Conservation (phyloP, 92 coral and sea anemone genomes). For the Parazoanthus swiftii region DNA sequence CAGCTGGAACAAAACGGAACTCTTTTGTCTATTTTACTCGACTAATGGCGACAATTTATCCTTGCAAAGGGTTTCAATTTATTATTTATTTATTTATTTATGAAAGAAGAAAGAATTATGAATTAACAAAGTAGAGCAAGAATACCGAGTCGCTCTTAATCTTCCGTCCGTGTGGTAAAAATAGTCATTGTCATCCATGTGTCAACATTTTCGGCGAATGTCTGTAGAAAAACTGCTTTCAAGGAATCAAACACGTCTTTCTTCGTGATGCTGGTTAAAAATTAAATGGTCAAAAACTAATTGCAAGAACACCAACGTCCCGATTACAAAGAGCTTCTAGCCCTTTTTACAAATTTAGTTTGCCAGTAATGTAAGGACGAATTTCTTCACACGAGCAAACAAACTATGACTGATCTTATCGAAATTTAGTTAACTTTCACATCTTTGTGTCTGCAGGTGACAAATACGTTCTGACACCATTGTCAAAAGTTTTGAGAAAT, state of each 20-base stretch:
- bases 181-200: too few species aligned
- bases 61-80: not conserved
- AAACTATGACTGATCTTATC: not conserved
- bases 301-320: not conserved
- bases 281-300: too few species aligned
- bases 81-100: constrained; percentile 3
- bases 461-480: not conserved
- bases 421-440: not conserved
- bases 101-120: not conserved
- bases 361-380: not conserved
- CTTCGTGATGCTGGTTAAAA: not conserved
- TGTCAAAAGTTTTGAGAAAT: not conserved
- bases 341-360: too few species aligned
- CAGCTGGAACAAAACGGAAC: not conserved
- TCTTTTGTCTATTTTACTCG: constrained; percentile 1
- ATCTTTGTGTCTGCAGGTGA: not conserved
- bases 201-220: not conserved
- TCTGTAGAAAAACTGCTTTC: not conserved
- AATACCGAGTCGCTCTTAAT: not conserved
- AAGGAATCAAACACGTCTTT: not conserved
- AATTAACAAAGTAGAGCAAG: not conserved
- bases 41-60: not conserved
- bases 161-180: not conserved
- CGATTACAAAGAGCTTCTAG: not conserved
- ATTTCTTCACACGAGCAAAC: not conserved